phyloP scores from a whole-genome alignment of 2,113 vertebrate species.

The Ophiodon elongatus region DNA sequence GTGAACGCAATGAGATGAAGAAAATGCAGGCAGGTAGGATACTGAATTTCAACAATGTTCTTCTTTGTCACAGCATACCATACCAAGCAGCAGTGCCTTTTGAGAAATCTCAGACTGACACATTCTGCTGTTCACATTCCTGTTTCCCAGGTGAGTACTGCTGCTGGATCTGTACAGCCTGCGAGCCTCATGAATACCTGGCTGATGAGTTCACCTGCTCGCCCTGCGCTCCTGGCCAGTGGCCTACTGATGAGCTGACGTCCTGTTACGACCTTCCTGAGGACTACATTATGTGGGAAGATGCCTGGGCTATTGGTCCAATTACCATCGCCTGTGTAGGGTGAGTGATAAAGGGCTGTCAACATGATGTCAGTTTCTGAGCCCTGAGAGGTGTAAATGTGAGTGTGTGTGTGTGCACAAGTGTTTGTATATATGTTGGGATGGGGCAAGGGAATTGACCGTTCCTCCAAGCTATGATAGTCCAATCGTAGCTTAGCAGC shows the following conservation, averaged over 20 bases:
- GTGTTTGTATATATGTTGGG: background rate
- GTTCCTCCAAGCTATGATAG: background rate
- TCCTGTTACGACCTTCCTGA: slow-evolving; percentile 96
- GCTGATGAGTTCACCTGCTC: slow-evolving; percentile 96
- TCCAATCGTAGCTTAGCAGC: slow-evolving; percentile 8
- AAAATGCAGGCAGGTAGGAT: slow-evolving; percentile 95
- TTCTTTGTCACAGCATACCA: slow-evolving; percentile 13
- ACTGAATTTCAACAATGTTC: slow-evolving; percentile 23
- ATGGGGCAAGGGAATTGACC: background rate
- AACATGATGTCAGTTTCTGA: background rate
- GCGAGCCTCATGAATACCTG: slow-evolving; percentile 93
- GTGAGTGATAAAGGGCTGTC: slow-evolving; percentile 60
- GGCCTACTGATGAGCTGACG: slow-evolving; percentile 92
- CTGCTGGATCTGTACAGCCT: slow-evolving; percentile 99
- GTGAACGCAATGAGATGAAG: slow-evolving; percentile 98
- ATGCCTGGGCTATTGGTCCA: slow-evolving; percentile 98
- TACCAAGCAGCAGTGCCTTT: slow-evolving; percentile 18
- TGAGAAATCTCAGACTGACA: slow-evolving; percentile 39
- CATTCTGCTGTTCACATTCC: slow-evolving; percentile 28
- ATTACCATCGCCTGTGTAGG: slow-evolving; percentile 96
- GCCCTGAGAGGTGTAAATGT: background rate
- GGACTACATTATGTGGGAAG: slow-evolving; percentile 99
- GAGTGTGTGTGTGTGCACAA: background rate
- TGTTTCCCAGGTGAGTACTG: slow-evolving; percentile 89
- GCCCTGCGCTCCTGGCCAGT: slow-evolving; percentile 93